Evolutionary conservation across 2,113 vertebrate genomes (phyloP).

Genomic region (Microtus pennsylvanicus): DNA sequence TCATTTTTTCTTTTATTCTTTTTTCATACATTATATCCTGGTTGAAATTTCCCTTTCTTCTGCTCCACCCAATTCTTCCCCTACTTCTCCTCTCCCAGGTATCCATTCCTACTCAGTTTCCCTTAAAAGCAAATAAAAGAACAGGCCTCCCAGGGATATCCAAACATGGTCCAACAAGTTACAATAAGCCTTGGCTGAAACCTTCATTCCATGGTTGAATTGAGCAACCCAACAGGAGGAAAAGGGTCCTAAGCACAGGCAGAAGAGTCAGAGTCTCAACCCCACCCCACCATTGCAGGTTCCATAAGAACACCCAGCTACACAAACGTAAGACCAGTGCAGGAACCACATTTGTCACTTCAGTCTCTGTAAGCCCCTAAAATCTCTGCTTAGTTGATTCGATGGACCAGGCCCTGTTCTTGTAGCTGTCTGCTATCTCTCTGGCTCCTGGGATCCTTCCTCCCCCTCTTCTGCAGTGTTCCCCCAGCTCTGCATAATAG

Average conservation of each 20-base stretch:
- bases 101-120: no score
- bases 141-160: no score
- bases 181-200: neutral
- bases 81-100: no score
- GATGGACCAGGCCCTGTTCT: neutral
- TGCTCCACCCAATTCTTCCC: no score
- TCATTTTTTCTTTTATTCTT: no score
- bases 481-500: neutral
- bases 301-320: neutral
- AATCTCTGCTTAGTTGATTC: neutral
- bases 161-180: neutral
- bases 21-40: no score
- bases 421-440: neutral
- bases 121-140: no score
- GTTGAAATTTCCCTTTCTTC: no score
- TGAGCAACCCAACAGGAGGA: neutral
- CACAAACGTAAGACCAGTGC: accelerated
- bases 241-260: neutral
- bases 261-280: neutral
- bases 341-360: neutral
- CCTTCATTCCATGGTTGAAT: neutral
- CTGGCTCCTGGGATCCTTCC: neutral
- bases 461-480: no score
- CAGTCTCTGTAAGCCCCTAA: neutral
- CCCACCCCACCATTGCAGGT: neutral